Base-by-base conservation (phyloP, 1,140 invertebrate genomes). In the Papilio aristodemus region DNA sequence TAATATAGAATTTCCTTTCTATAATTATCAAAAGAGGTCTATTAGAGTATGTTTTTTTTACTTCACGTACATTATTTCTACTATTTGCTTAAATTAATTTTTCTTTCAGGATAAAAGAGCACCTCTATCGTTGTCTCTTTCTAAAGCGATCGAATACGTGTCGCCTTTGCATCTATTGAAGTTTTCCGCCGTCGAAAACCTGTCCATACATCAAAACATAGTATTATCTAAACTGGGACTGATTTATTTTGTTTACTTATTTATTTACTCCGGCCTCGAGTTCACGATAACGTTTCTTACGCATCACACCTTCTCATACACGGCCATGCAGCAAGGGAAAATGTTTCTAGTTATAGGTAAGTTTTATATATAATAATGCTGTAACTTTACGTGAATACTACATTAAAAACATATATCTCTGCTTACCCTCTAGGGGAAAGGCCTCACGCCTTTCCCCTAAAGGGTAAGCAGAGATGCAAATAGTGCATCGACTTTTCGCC, bases 271-370 rank as follows among this genome's bases (percentile, higher is more conserved):
- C 67, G 98, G 98, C 0, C 92, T 99, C 38, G 99, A 99, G 91
- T 99, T 99, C 84, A 99, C 98, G 1, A 92, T 99, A 32, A 99
- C 98, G 41, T 99, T 99, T 91, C 93, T 99, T 32, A 99, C 97
- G 57, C 98, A 99, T 92, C 95, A 98, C 76, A 94, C 96, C 50
- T 99, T 99, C 85, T 92, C 95, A 37, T 99, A 98, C 85, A 95
- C 95, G 36, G 97, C 97, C 32, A 97, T 98, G 95, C 96, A 99
- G 85, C 98, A 99, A 92, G 99, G 98, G 7, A 97, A 96, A 93
- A 99, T 99, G 97, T 99, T 99, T 89, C 94, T 99, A 75, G 96
- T 95, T 39, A 97, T 98, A 74, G 99, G 98, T 88, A 83, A 87
- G 82, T 46, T 39, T 32, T 32, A 3, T 32, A 6, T 3, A 32